Evolutionary conservation across 1,140 invertebrate genomes (phyloP).

Genomic region (Ooceraea biroi): DNA sequence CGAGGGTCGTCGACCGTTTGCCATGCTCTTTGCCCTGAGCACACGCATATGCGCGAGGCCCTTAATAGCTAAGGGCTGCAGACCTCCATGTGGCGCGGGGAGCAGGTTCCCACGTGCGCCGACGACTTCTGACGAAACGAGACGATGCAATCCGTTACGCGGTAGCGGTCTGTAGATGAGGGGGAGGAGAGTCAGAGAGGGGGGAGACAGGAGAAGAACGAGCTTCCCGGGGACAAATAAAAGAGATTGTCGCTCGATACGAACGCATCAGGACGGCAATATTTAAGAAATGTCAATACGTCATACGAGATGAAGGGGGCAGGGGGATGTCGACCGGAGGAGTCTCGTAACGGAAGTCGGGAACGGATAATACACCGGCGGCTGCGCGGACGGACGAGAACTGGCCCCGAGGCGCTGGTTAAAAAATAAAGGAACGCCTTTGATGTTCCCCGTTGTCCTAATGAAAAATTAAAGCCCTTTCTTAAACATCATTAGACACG

Average conservation of each 20-base stretch:
- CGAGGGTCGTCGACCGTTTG: conserved; percentile 74
- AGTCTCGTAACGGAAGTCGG: conserved; percentile 73
- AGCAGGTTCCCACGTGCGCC: conserved; percentile 72
- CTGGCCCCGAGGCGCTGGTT: conserved; percentile 80
- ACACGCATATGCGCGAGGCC: conserved; percentile 68
- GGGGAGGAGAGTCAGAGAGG: no score
- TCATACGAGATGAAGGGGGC: conserved; percentile 28
- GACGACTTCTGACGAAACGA: conserved; percentile 19
- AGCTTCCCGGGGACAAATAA: conserved; percentile 41
- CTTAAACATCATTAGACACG: conserved; percentile 86
- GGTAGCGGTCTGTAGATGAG: no score
- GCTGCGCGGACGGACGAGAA: conserved; percentile 60
- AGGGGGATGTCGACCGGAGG: conserved; percentile 62
- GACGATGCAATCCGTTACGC: conserved; percentile 29
- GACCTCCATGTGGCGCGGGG: conserved; percentile 66
- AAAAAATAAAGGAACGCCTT: conserved; percentile 85
- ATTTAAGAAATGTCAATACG: conserved; percentile 85
- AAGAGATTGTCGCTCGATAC: conserved; percentile 62
- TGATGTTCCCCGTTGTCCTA: conserved; percentile 84
- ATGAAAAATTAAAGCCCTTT: conserved; percentile 86
- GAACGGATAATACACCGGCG: conserved; percentile 73
- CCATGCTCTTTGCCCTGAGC: conserved; percentile 68
- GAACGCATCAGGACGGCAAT: conserved; percentile 73
- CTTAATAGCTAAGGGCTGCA: conserved; percentile 66
- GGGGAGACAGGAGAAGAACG: conserved; percentile 39